phyloP scores from a whole-genome alignment of 1,140 invertebrate species.

The Bradynema listronoti region DNA sequence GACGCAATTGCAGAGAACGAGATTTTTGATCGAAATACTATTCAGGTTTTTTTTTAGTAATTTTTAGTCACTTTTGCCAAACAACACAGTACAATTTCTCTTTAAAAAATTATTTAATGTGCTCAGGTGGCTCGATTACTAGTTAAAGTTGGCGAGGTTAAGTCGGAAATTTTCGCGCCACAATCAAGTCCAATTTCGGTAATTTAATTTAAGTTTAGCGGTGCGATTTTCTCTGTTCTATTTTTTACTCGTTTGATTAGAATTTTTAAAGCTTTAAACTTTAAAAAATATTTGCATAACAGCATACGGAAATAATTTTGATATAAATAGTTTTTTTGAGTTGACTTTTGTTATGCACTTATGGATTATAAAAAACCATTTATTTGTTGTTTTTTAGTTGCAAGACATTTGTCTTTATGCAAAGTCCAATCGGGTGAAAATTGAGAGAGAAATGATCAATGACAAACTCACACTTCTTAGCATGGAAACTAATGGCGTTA shows the following conservation, averaged over 20 bases:
- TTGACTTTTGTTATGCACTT: not conserved
- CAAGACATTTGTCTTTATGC: conserved; percentile 28
- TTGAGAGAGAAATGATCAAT: conserved; percentile 7
- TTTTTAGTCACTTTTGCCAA: too few species aligned
- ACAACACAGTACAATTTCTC: too few species aligned
- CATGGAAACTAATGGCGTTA: conserved; percentile 19
- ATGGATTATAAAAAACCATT: not conserved
- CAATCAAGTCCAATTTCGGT: conserved; percentile 32
- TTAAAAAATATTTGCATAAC: not conserved
- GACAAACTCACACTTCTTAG: conserved; percentile 16
- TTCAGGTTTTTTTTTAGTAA: too few species aligned
- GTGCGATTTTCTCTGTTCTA: not conserved
- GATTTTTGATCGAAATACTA: conserved; percentile 11
- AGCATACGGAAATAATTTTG: not conserved
- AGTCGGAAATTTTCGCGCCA: not conserved
- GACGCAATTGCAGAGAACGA: conserved; percentile 20
- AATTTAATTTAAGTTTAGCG: not conserved
- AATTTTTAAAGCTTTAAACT: not conserved
- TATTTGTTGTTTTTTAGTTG: conserved; percentile 10
- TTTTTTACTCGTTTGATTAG: not conserved
- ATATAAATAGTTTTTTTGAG: not conserved
- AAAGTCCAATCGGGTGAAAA: conserved; percentile 14
- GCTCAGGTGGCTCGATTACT: conserved; percentile 24
- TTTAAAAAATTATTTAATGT: too few species aligned
- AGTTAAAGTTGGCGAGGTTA: conserved; percentile 27